Conservation (phyloP, 2,888 invertebrate species). For the Dendrolimus pini region DNA sequence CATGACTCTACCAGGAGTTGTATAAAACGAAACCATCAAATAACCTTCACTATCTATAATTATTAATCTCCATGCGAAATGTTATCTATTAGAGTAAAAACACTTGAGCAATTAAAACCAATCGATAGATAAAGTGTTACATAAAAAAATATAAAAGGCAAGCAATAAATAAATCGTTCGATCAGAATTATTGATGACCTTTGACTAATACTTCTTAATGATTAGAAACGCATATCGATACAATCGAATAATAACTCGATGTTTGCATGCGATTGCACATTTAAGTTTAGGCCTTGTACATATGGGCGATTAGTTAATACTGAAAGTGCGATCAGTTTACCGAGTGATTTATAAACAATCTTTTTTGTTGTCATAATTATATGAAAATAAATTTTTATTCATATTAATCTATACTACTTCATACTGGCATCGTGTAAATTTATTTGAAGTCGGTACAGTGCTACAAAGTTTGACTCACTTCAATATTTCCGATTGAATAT, state of each 20-base stretch:
- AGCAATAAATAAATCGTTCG: neutral
- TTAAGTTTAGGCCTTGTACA: neutral
- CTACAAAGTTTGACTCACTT: too few relatives aligned
- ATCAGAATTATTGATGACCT: constrained; percentile 27
- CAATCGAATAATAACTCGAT: constrained; percentile 17
- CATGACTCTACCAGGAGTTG: too few relatives aligned
- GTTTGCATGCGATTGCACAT: constrained; percentile 3
- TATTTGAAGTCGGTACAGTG: too few relatives aligned
- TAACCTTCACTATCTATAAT: neutral
- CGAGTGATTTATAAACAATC: too few relatives aligned
- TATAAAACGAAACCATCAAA: too few relatives aligned
- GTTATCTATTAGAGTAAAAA: neutral
- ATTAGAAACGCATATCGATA: constrained; percentile 30
- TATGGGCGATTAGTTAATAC: neutral
- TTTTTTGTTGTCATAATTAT: too few relatives aligned
- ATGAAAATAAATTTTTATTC: too few relatives aligned
- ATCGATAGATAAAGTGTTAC: neutral
- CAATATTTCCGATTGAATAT: too few relatives aligned
- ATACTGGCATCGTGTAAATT: too few relatives aligned
- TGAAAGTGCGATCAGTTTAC: too few relatives aligned
- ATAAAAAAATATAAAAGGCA: neutral
- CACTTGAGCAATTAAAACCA: neutral
- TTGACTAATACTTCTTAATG: constrained; percentile 35
- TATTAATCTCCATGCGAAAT: neutral
- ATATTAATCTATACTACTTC: too few relatives aligned